phyloP scores from a whole-genome alignment of 2,888 invertebrate species.

The Scaptodrosophila latifasciaeformis region DNA sequence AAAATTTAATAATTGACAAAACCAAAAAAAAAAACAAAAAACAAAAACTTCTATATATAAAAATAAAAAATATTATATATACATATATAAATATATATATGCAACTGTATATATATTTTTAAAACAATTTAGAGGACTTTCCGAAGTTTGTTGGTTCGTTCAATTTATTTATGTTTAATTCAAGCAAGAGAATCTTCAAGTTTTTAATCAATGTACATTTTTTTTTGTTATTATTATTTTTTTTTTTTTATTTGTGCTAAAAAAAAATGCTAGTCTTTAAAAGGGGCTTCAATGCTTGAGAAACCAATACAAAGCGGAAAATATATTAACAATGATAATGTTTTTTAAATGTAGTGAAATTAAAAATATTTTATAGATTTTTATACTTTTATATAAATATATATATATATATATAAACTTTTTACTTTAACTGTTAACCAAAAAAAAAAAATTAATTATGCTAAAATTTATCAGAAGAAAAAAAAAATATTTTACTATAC shows the following conservation, averaged over 20 bases:
- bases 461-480: constrained; percentile 4
- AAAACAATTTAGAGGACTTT: constrained; percentile 46
- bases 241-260: constrained; percentile 53
- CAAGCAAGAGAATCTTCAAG: background rate
- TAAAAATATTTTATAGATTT: constrained; percentile 66
- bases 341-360: constrained; percentile 68
- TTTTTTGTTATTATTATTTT: too few relatives aligned
- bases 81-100: constrained; percentile 28
- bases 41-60: constrained; percentile 39
- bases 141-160: constrained; percentile 46
- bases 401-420: constrained; percentile 40
- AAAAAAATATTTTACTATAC: constrained; percentile 43
- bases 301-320: constrained; percentile 7
- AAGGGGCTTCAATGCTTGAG: background rate
- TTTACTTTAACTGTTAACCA: constrained; percentile 66
- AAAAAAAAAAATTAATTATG: constrained; percentile 28
- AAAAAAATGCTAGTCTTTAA: constrained; percentile 43
- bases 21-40: constrained; percentile 24
- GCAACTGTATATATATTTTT: constrained; percentile 49
- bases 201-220: too few relatives aligned
- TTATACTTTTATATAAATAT: constrained; percentile 69
- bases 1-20: constrained; percentile 32
- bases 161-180: constrained; percentile 23
- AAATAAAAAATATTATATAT: constrained; percentile 25
- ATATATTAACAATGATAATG: constrained; percentile 28